Base-by-base conservation (phyloP, 2,888 invertebrate genomes). In the Troides oblongomaculatus region DNA sequence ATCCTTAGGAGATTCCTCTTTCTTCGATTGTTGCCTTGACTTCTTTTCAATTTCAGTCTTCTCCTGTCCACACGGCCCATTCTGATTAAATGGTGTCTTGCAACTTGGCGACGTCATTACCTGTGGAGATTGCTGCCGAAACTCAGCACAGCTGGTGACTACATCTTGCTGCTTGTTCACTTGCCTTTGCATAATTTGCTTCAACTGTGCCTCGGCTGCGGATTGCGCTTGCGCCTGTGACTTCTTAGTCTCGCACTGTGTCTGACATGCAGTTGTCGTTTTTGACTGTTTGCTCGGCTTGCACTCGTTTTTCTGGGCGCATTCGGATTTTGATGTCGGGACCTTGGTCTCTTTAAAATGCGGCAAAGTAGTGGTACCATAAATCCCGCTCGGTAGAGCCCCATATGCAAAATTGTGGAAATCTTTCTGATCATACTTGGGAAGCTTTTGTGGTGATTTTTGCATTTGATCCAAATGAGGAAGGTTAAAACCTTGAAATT, bases 391-490 rank as follows among this genome's bases (percentile, higher is more conserved):
- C 1, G 92, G 87, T 18, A 92, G 76, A 12, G 92, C 88, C 0
- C 92, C 89, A 73, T 93, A 93, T 1, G 92, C 87, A 36, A 93
- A 86, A 70, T 91, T 91, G 72, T 91, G 90, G 64, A 92, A 91
- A 70, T 93, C 93, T 72, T 92, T 92, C 74, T 93, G 93, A 71
- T 90, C 90, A 73, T 89, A 90, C 75, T 90, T 90, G 1, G 94
- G 89, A 69, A 94, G 85, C 74, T 93, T 93, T 72, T 94, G 94
- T 12, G 94, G 94, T 0, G 93, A 93, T 74, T 94, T 94, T 72
- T 94, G 94, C 80, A 93, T 91, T 72, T 93, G 90, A 71, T 94
- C 94, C 65, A 94, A 82, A 73, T 94, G 94, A 1, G 94, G 92
- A 1, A 94, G 81, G 76, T 94, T 94, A 75, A 94, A 94, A 0